A percentile compares a stretch with the other conserved stretches of the same genome.
These are phyloP conservation scores for Amiota minor DNA, from an alignment of 2,888 invertebrate species.

Conservation along the genomic window DNA sequence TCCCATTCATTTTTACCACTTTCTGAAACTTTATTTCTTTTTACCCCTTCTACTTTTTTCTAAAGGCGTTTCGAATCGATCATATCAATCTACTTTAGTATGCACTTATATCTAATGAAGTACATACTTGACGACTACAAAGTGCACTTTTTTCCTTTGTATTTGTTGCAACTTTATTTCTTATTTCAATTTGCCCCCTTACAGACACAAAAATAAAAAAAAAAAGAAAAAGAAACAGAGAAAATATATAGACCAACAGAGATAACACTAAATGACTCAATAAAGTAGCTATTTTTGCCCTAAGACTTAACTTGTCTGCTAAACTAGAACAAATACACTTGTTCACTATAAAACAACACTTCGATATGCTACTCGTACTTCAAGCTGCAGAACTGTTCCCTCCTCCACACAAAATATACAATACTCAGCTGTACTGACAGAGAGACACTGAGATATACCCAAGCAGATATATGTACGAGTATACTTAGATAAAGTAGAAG, in stretches of 20 bases:
- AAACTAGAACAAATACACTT: conserved; percentile 46
- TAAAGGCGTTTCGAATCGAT: background rate
- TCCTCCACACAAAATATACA: background rate
- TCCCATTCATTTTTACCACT: too few relatives aligned
- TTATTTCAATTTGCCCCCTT: too few relatives aligned
- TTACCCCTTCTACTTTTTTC: background rate
- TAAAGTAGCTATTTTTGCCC: background rate
- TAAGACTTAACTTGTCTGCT: background rate
- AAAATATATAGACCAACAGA: too few relatives aligned
- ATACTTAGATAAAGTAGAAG: background rate
- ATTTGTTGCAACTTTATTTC: background rate
- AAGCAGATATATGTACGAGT: background rate
- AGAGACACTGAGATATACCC: conserved; percentile 10
- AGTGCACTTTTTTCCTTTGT: background rate
- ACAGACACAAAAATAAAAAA: too few relatives aligned
- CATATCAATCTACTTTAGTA: background rate
- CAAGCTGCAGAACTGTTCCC: background rate
- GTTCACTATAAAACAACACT: conserved; percentile 40
- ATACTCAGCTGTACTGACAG: conserved; percentile 19
- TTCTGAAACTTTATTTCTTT: too few relatives aligned
- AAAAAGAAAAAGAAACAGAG: too few relatives aligned
- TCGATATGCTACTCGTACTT: conserved; percentile 21
- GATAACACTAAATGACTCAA: background rate
- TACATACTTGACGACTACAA: background rate
- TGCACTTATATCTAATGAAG: conserved; percentile 4